Conservation (phyloP, 2,797 vertebrate genomes). For the Fringilla coelebs region DNA sequence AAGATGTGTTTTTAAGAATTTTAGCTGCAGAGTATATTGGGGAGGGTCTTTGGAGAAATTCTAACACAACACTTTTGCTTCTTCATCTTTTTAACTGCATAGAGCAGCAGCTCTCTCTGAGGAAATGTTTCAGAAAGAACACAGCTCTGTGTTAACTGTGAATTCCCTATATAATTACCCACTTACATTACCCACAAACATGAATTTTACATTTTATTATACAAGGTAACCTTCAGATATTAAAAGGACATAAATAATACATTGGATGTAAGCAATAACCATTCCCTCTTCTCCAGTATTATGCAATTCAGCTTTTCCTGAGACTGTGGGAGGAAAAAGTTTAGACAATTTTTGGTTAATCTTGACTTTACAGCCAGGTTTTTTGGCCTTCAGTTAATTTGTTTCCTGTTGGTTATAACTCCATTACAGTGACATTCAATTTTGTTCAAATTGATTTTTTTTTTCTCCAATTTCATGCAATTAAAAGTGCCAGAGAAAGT, state of each 20-base stretch:
- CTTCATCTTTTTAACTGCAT: background rate
- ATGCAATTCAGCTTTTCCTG: background rate
- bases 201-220: background rate
- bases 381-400: background rate
- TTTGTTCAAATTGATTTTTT: background rate
- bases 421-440: background rate
- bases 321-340: background rate
- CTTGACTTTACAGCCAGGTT: background rate
- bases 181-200: background rate
- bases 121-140: background rate
- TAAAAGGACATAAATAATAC: background rate
- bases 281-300: background rate
- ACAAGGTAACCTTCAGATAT: background rate
- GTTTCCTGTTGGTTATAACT: background rate
- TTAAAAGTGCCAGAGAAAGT: background rate
- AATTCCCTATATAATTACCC: background rate
- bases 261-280: background rate
- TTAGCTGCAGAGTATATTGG: background rate
- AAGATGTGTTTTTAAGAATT: background rate
- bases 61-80: background rate
- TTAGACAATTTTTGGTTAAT: background rate
- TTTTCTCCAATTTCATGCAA: background rate
- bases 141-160: background rate
- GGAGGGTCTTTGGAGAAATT: background rate
- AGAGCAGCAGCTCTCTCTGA: background rate